Percentiles rank a stretch among this genome's conserved stretches.
phyloP scores from a whole-genome alignment of 2,888 invertebrate genomes.

The Notocelia uddmanniana region DNA sequence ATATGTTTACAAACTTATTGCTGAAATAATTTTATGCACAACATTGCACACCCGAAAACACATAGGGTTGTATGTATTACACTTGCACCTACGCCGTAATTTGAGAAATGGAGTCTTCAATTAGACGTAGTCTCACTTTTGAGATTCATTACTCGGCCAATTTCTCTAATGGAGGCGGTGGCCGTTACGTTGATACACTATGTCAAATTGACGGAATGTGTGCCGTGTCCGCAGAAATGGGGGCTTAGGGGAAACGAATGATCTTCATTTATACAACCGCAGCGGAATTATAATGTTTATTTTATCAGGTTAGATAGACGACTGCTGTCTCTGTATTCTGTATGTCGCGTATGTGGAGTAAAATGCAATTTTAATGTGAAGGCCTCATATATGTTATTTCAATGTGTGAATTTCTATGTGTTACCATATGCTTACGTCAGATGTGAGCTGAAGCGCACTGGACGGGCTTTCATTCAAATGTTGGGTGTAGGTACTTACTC shows the following conservation, averaged over 20 bases:
- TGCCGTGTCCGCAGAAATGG: background rate
- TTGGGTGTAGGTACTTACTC: no score
- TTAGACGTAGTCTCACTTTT: constrained; percentile 56
- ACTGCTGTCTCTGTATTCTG: background rate
- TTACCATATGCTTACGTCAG: no score
- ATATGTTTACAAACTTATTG: no score
- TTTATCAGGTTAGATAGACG: background rate
- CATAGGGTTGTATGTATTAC: background rate
- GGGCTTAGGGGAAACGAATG: constrained; percentile 19
- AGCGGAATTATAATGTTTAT: background rate
- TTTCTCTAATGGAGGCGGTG: constrained; percentile 45
- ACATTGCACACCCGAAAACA: no score
- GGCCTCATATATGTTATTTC: no score
- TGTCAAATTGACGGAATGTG: constrained; percentile 42
- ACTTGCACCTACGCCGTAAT: constrained; percentile 52
- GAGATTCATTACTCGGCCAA: constrained; percentile 52
- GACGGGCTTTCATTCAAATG: no score
- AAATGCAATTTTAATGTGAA: no score
- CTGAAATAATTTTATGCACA: no score
- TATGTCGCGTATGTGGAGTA: no score
- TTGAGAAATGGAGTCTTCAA: constrained; percentile 60
- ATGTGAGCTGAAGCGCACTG: no score
- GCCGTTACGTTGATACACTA: constrained; percentile 42
- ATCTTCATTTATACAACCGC: constrained; percentile 10
- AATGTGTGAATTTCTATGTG: no score